Evolutionary conservation across 2,113 vertebrate genomes (phyloP).

Genomic region (Eonycteris spelaea): DNA sequence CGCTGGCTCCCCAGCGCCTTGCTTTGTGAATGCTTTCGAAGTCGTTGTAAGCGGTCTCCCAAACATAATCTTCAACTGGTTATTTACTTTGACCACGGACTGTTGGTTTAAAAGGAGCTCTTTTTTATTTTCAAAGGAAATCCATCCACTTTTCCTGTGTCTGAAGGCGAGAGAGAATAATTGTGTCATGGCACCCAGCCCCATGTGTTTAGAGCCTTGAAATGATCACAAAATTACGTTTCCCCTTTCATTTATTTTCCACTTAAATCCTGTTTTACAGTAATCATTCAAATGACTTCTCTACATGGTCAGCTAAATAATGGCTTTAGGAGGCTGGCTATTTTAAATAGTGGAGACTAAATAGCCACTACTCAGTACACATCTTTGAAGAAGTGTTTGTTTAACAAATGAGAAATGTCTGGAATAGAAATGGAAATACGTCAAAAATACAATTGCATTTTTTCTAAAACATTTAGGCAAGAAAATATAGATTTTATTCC

Average conservation of each 20-base stretch:
- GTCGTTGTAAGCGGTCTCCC: conserved; percentile 10
- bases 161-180: conserved; percentile 45
- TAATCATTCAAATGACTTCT: conserved; percentile 66
- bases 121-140: conserved; percentile 29
- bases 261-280: conserved; percentile 70
- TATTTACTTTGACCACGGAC: conserved; percentile 53
- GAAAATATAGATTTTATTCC: neutral
- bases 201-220: conserved; percentile 16
- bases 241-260: conserved; percentile 46
- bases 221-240: conserved; percentile 60
- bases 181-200: conserved; percentile 2
- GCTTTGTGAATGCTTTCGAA: neutral
- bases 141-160: neutral
- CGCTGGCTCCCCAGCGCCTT: neutral
- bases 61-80: neutral
- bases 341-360: conserved; percentile 43
- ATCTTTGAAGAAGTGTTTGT: conserved; percentile 40
- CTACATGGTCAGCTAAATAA: conserved; percentile 42
- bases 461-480: neutral
- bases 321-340: neutral
- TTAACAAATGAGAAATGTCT: conserved; percentile 5
- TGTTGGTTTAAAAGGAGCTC: conserved; percentile 44
- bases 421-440: conserved; percentile 4
- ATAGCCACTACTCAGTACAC: conserved; percentile 11
- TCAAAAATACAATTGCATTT: neutral